Evolutionary conservation across 2,797 vertebrate species (phyloP), one percentile per base, ranked within the genome.

Genomic region (Tragopan temminckii): DNA sequence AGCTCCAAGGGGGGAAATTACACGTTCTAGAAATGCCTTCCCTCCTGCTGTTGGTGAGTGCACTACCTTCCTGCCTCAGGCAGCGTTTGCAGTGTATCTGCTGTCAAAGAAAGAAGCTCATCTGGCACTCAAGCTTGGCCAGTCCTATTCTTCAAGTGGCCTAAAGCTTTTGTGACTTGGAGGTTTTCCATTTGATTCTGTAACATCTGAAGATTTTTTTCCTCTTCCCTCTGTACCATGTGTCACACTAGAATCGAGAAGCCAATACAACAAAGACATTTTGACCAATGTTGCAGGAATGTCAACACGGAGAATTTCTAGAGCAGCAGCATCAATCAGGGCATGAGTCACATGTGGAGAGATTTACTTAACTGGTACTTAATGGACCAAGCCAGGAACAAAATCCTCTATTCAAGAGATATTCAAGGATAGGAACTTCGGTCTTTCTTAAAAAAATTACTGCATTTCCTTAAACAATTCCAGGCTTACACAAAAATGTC

Each of bases 21-120:
- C 4, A 7, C 80, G 78, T 90, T 67, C 43, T 80, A 55, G 69
- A 90, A 93, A 90, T 67, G 78, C 18, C 36, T 85, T 91, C 89
- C 38, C 46, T 90, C 84, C 89, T 27, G 11, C 46, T 69, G 63
- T 66, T 81, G 53, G 72, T 80, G 87, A 96, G 55, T 61, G 45
- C 59, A 92, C 71, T 86, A 43, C n/a, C 40, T 91, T 95, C 70
- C 81, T 93, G 87, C 84, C 76, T 90, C 77, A 82, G 89, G 86
- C 62, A 89, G 58, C 40, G 90, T 93, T 94, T 80, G 59, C 76
- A 90, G 94, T 76, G 71, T 7, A 85, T 84, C 52, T 70, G 63
- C 72, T 80, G 40, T 79, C 85, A 94, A 94, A 90, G 36, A 95
- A 95, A 96, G 72, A 95, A 57, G 46, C 40, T 84, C 40, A 7